Conservation (phyloP, 2,888 invertebrate species). For the Hylaea fasciaria region DNA sequence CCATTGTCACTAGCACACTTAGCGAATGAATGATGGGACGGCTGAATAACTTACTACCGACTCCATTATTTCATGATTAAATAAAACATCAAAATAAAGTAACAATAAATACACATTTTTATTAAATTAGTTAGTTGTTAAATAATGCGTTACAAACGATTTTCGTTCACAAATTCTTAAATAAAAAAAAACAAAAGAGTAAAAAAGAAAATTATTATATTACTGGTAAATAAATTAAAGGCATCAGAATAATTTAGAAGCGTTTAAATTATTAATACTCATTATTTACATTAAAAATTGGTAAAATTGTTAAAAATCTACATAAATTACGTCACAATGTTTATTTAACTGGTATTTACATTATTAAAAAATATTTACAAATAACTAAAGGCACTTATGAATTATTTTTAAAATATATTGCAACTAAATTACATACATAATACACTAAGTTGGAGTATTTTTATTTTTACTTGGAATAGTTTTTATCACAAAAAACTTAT, state of each 20-base stretch:
- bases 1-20: too few relatives aligned
- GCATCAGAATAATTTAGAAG: conserved; percentile 57
- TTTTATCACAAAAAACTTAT: conserved; percentile 38
- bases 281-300: conserved; percentile 62
- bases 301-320: conserved; percentile 48
- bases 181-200: conserved; percentile 41
- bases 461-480: conserved; percentile 43
- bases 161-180: conserved; percentile 38
- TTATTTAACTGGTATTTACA: conserved; percentile 39
- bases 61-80: background rate
- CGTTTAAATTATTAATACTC: conserved; percentile 55
- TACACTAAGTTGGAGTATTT: conserved; percentile 50
- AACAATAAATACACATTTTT: conserved; percentile 80
- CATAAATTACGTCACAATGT: conserved; percentile 24
- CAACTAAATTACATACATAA: too few relatives aligned
- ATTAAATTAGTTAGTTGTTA: conserved; percentile 70
- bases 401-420: conserved; percentile 57
- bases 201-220: conserved; percentile 38
- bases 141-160: conserved; percentile 62
- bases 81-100: conserved; percentile 43
- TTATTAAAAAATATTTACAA: conserved; percentile 57
- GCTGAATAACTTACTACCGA: too few relatives aligned
- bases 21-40: too few relatives aligned
- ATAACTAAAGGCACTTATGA: conserved; percentile 59
- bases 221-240: conserved; percentile 64